Evolutionary conservation across 1,140 invertebrate genomes (phyloP).

Genomic region (Ectropis grisescens): DNA sequence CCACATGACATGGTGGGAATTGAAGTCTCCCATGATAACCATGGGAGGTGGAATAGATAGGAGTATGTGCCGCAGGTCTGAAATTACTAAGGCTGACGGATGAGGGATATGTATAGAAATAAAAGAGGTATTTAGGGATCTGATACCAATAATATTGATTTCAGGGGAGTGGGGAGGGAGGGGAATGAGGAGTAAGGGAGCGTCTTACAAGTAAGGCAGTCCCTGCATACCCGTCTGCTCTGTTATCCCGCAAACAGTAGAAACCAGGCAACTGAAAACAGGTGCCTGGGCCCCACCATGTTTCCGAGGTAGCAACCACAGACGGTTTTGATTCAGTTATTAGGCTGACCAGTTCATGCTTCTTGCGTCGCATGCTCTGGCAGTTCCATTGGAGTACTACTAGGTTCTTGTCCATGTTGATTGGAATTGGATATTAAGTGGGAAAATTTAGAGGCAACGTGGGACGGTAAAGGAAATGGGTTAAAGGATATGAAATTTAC

Average conservation of each 20-base stretch:
- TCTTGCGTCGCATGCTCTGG: constrained; percentile 3
- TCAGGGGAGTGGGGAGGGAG: neutral
- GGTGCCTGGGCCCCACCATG: constrained; percentile 4
- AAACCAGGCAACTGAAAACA: constrained; percentile 3
- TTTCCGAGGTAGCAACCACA: constrained; percentile 3
- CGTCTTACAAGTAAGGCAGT: too few species aligned
- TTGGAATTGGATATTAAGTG: neutral
- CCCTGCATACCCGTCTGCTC: constrained; percentile 2
- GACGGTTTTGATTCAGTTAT: neutral
- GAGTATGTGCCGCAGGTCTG: too few species aligned
- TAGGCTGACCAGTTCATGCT: constrained; percentile 1
- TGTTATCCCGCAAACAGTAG: constrained; percentile 4
- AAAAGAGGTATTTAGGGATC: constrained; percentile 1
- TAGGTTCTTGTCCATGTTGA: neutral
- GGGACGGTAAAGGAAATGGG: too few species aligned
- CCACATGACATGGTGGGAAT: too few species aligned
- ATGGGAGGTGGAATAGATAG: too few species aligned
- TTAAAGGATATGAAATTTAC: too few species aligned
- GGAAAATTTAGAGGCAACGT: too few species aligned
- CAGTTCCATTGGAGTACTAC: constrained; percentile 8
- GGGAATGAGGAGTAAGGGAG: neutral
- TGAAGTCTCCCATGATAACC: too few species aligned
- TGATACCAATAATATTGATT: constrained; percentile 1
- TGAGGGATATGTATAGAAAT: constrained; percentile 8
- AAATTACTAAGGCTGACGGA: neutral